These are phyloP conservation scores for Sinocyclocheilus maitianheensis DNA, from an alignment of 2,113 vertebrate species.

Conservation along the genomic window DNA sequence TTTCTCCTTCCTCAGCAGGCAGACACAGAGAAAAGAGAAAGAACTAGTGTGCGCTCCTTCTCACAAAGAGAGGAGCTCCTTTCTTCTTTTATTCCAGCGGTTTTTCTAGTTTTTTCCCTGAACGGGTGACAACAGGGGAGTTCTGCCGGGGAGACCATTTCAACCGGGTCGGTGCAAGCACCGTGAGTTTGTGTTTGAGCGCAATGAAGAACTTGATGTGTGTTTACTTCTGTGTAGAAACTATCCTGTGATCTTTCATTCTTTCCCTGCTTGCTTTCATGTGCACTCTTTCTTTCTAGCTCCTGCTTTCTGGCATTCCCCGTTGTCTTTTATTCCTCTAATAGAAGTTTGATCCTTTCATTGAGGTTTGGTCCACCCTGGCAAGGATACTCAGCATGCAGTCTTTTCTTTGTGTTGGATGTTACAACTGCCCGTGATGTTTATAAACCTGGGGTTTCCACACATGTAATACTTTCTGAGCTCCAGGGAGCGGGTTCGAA, in stretches of 20 bases:
- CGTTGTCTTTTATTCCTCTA: conserved; percentile 64
- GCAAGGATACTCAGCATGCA: not conserved
- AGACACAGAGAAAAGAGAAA: conserved; percentile 25
- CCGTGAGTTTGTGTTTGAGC: conserved; percentile 17
- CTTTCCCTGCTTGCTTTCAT: not conserved
- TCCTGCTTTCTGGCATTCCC: conserved; percentile 22
- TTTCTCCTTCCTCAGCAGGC: conserved; percentile 55
- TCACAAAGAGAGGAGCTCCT: conserved; percentile 28
- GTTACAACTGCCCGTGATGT: conserved; percentile 3
- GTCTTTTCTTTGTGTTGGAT: conserved; percentile 26
- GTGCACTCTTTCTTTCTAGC: not conserved
- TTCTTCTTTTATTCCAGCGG: not conserved
- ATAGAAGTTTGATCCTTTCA: conserved; percentile 56
- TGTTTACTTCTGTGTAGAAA: conserved; percentile 2
- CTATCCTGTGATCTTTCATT: conserved; percentile 1
- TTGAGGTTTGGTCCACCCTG: conserved; percentile 55
- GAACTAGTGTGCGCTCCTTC: conserved; percentile 20
- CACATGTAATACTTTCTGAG: not conserved
- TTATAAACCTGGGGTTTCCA: conserved; percentile 22
- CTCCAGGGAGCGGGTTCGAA: not conserved
- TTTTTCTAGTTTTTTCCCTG: not conserved
- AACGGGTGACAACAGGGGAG: not conserved
- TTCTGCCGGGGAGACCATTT: conserved; percentile 26
- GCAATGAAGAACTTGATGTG: not conserved
- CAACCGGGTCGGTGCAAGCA: conserved; percentile 21